Percentiles rank a stretch among this genome's conserved stretches.
Conservation (phyloP, 2,888 invertebrate species). For the Xestia c-nigrum region DNA sequence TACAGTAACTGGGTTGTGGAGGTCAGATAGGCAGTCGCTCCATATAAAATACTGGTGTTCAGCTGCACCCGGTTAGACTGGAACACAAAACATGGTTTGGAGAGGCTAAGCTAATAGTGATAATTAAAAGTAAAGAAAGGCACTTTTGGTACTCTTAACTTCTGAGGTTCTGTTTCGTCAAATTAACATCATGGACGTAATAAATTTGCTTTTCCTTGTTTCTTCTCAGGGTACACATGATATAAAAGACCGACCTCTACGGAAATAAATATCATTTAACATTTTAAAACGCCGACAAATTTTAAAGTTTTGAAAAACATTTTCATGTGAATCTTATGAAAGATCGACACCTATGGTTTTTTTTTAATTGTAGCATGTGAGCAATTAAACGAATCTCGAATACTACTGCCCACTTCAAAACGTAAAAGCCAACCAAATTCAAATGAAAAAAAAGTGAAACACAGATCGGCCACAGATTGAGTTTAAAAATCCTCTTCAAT, state of each 20-base stretch:
- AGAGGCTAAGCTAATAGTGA: too few species aligned
- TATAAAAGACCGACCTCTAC: neutral
- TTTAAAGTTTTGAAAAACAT: neutral
- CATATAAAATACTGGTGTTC: too few species aligned
- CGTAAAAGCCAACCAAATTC: neutral
- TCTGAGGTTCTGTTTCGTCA: too few species aligned
- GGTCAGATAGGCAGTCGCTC: too few species aligned
- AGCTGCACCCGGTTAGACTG: too few species aligned
- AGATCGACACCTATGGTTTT: too few species aligned
- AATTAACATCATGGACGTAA: too few species aligned
- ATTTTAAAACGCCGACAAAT: neutral
- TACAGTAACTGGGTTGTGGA: too few species aligned
- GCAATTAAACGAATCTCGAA: too few species aligned
- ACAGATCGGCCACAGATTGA: conserved; percentile 40
- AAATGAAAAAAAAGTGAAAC: conserved; percentile 14
- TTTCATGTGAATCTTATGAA: neutral
- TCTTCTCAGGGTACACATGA: neutral
- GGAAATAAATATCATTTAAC: neutral
- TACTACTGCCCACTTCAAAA: neutral
- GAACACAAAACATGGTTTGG: too few species aligned
- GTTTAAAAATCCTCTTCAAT: conserved; percentile 30
- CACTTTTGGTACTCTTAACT: neutral
- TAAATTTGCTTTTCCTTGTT: neutral
- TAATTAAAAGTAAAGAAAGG: too few species aligned
- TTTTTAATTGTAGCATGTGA: neutral